Conservation (phyloP, 2,888 invertebrate genomes). For the Didymodactylos carnosus region DNA sequence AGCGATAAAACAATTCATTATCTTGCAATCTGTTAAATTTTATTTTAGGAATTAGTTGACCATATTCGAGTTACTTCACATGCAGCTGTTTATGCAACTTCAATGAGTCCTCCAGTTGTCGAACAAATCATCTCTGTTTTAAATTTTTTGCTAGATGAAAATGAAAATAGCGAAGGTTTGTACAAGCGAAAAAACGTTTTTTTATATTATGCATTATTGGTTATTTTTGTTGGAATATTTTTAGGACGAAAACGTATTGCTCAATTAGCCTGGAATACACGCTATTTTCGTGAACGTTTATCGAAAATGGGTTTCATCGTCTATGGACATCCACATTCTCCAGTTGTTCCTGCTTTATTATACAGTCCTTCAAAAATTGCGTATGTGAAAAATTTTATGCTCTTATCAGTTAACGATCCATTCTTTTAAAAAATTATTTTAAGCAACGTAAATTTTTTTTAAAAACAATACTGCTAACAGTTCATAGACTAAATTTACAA, state of each 20-base stretch:
- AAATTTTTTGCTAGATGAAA: neutral
- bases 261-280: slow-evolving; percentile 56
- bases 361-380: slow-evolving; percentile 85
- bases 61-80: slow-evolving; percentile 42
- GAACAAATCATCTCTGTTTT: slow-evolving; percentile 50
- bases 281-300: slow-evolving; percentile 56
- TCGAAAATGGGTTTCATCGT: slow-evolving; percentile 72
- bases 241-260: slow-evolving; percentile 40
- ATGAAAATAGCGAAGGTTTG: neutral
- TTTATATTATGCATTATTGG: too few species aligned
- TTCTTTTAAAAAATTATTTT: neutral
- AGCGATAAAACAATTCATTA: neutral
- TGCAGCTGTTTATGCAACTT: slow-evolving; percentile 61
- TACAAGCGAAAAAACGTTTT: neutral
- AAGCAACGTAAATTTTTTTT: too few species aligned
- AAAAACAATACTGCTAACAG: too few species aligned
- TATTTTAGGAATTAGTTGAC: slow-evolving; percentile 1
- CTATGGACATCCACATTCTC: slow-evolving; percentile 77
- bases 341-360: slow-evolving; percentile 81
- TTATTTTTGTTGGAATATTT: neutral
- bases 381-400: neutral
- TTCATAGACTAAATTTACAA: too few species aligned
- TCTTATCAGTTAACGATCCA: neutral
- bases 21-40: neutral
- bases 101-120: slow-evolving; percentile 71